These are phyloP conservation scores for Lithosia quadra DNA, from an alignment of 2,888 invertebrate genomes.

Conservation along the genomic window DNA sequence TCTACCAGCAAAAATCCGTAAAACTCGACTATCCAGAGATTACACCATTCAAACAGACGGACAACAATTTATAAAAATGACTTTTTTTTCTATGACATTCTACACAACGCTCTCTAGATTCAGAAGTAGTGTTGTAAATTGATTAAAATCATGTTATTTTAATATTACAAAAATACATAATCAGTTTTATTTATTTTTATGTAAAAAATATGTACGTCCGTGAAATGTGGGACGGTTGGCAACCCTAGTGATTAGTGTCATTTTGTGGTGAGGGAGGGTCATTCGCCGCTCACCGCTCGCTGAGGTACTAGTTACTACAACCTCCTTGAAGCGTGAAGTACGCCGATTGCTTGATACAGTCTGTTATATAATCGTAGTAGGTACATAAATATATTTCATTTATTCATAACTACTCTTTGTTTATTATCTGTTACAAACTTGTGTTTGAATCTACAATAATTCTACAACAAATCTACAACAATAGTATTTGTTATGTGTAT, in stretches of 20 bases:
- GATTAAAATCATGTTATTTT: too few species aligned
- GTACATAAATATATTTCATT: neutral
- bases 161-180: too few species aligned
- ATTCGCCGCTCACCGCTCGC: conserved; percentile 32
- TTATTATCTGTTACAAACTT: conserved; percentile 4
- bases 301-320: conserved; percentile 6
- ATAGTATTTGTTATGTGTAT: too few species aligned
- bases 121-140: too few species aligned
- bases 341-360: neutral
- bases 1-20: too few species aligned
- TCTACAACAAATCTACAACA: too few species aligned
- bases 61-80: too few species aligned
- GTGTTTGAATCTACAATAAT: conserved; percentile 1
- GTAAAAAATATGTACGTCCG: neutral
- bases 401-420: neutral
- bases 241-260: conserved; percentile 28
- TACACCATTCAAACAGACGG: too few species aligned
- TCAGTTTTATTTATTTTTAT: too few species aligned
- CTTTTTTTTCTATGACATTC: too few species aligned
- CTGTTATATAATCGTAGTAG: neutral
- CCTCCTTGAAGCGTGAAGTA: neutral
- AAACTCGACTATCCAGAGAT: too few species aligned
- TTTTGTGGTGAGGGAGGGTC: conserved; percentile 17
- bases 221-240: neutral
- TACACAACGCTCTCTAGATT: too few species aligned